These are phyloP conservation scores for Geotrupes spiniger DNA, from an alignment of 2,888 invertebrate genomes.

Conservation along the genomic window DNA sequence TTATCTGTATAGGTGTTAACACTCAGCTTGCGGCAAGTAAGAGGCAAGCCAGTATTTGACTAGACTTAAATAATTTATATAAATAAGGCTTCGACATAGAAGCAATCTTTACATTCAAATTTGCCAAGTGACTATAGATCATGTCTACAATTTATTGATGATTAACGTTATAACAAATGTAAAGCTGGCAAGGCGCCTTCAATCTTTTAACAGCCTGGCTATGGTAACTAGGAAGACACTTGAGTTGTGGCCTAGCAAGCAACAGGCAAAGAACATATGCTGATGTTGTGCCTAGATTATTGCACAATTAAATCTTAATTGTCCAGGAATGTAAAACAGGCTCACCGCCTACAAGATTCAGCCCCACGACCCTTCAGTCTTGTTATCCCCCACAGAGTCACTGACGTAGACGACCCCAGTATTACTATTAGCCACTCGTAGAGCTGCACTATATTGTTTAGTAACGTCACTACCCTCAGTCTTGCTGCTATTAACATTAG, in stretches of 20 bases:
- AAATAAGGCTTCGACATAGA: constrained; percentile 4
- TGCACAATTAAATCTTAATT: constrained; percentile 40
- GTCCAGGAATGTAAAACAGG: constrained; percentile 45
- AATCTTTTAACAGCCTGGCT: constrained; percentile 30
- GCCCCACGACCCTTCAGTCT: constrained; percentile 39
- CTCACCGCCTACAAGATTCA: constrained; percentile 36
- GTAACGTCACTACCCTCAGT: constrained; percentile 37
- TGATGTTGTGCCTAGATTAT: constrained; percentile 31
- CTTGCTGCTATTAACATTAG: constrained; percentile 26
- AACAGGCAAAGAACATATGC: constrained; percentile 31
- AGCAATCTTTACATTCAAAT: constrained; percentile 16
- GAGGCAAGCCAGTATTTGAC: constrained; percentile 30
- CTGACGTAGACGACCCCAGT: constrained; percentile 38
- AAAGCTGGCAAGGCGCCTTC: constrained; percentile 21
- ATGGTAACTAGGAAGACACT: constrained; percentile 45
- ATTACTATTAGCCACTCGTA: constrained; percentile 42
- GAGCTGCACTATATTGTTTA: constrained; percentile 46
- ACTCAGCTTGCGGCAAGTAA: constrained; percentile 29
- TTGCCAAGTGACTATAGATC: constrained; percentile 14
- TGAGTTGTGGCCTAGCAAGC: constrained; percentile 41
- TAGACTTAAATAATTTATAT: constrained; percentile 21
- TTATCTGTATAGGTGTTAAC: constrained; percentile 17
- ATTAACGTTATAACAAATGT: constrained; percentile 24
- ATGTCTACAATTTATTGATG: constrained; percentile 20
- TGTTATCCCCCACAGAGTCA: constrained; percentile 40